A percentile compares a stretch with the other conserved stretches of the same genome.
Evolutionary conservation across 1,140 invertebrate species (phyloP).

Genomic region (Argopecten irradians): DNA sequence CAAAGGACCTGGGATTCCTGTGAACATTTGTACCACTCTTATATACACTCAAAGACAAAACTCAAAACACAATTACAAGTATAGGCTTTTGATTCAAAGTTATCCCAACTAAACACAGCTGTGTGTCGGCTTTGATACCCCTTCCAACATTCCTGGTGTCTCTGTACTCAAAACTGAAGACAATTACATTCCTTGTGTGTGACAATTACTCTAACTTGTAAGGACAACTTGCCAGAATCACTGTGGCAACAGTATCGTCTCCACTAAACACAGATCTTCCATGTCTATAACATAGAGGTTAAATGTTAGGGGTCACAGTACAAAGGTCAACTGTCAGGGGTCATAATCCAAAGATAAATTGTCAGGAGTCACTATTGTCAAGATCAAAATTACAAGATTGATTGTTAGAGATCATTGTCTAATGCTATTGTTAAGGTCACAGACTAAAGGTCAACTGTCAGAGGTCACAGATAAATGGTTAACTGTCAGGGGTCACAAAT

Average conservation of each 20-base stretch:
- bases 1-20: neutral
- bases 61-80: slow-evolving; percentile 22
- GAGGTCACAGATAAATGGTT: neutral
- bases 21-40: slow-evolving; percentile 21
- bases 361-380: neutral
- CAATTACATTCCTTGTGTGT: neutral
- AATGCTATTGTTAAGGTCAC: neutral
- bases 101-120: neutral
- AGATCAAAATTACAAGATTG: no score
- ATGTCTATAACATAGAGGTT: neutral
- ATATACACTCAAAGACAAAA: slow-evolving; percentile 17
- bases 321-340: neutral
- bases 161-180: slow-evolving; percentile 10
- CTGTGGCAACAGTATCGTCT: neutral
- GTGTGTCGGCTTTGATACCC: slow-evolving; percentile 4
- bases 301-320: neutral
- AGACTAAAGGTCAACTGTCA: neutral
- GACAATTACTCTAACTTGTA: neutral
- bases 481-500: neutral
- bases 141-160: neutral
- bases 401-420: no score
- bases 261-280: neutral
- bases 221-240: neutral
- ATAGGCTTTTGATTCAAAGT: slow-evolving; percentile 22
- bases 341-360: neutral